These are phyloP conservation scores for Callorhinus ursinus DNA, from an alignment of 2,113 vertebrate genomes.

Conservation along the genomic window DNA sequence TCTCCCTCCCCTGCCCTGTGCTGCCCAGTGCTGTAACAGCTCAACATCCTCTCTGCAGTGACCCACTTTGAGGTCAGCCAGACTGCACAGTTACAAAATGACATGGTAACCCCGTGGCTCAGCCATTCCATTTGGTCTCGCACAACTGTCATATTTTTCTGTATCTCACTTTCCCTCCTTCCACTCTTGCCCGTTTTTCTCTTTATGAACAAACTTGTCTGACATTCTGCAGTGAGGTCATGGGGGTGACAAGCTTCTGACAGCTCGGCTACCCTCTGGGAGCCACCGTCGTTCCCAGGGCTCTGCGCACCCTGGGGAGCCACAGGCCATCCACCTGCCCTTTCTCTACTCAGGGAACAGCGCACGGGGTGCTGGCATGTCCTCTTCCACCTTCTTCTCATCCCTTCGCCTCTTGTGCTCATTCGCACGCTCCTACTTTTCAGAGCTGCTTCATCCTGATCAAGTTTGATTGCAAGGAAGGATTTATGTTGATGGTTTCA, in stretches of 20 bases:
- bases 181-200: not conserved
- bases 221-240: not conserved
- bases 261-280: not conserved
- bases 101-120: not conserved
- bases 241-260: not conserved
- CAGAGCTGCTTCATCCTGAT: slow-evolving; percentile 40
- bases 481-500: slow-evolving; percentile 75
- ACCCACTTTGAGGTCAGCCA: slow-evolving; percentile 75
- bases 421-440: not conserved
- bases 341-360: not conserved
- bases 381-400: slow-evolving; percentile 4
- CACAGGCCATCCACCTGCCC: not conserved
- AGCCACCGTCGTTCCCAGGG: not conserved
- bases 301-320: not conserved
- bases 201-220: not conserved
- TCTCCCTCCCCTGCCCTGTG: slow-evolving; percentile 37
- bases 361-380: not conserved
- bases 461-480: slow-evolving; percentile 65
- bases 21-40: not conserved
- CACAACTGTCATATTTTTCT: not conserved
- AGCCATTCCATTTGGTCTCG: not conserved
- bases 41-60: not conserved
- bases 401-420: not conserved
- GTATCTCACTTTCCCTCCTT: not conserved
- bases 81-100: slow-evolving; percentile 15